Conservation (phyloP, 35 echinoderm and acorn worm genomes). For the Lytechinus variegatus region DNA sequence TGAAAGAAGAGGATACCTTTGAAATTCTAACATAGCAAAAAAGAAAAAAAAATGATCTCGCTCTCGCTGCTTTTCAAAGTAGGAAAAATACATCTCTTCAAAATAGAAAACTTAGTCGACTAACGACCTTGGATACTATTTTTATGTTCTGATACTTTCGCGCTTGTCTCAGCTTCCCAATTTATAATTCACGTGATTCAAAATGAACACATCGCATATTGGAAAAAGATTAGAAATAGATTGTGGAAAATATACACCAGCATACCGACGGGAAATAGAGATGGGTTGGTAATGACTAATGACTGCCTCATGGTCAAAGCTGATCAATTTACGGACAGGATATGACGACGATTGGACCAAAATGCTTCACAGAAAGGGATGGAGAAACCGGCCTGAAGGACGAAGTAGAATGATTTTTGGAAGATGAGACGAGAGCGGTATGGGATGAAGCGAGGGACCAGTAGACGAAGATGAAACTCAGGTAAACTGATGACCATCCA, state of each 20-base stretch:
- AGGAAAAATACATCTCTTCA: background rate
- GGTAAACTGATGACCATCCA: background rate
- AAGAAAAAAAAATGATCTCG: background rate
- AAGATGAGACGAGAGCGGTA: background rate
- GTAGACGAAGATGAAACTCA: background rate
- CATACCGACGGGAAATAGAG: background rate
- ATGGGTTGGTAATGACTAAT: background rate
- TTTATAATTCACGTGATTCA: background rate
- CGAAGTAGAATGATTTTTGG: background rate
- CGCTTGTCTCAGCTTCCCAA: background rate
- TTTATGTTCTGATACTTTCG: background rate
- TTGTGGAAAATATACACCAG: background rate
- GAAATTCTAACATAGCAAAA: background rate
- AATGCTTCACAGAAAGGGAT: background rate
- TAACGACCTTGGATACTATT: background rate
- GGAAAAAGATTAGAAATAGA: background rate
- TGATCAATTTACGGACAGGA: constrained; percentile 1
- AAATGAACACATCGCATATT: background rate
- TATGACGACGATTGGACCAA: background rate
- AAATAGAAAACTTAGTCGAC: background rate
- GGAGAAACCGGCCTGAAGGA: background rate
- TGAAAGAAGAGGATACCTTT: background rate
- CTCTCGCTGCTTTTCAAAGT: background rate
- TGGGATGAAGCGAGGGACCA: background rate
- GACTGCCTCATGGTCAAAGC: background rate